Conservation (phyloP, 1,140 invertebrate genomes). For the Brachionus angularis region DNA sequence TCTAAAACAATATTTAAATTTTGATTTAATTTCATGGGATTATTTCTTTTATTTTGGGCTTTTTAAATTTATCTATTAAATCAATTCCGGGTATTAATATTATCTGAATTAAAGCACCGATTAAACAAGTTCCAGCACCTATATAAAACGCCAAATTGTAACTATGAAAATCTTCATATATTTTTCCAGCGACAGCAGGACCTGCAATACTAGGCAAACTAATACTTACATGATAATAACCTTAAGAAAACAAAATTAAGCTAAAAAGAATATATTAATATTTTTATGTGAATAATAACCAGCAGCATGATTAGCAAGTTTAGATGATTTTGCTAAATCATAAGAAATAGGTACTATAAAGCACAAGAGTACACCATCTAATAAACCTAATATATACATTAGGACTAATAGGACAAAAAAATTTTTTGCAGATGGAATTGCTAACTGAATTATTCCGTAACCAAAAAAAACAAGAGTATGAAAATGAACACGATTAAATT, state of each 20-base stretch:
- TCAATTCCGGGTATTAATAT: conserved; percentile 1
- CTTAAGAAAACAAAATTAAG: not conserved
- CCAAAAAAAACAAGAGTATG: conserved; percentile 29
- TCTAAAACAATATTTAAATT: too few species aligned
- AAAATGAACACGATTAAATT: conserved; percentile 29
- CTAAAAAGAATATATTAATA: not conserved
- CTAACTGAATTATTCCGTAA: conserved; percentile 17
- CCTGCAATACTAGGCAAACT: conserved; percentile 25
- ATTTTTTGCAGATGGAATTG: not conserved
- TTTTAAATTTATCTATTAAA: not conserved
- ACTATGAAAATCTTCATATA: not conserved
- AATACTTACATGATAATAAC: conserved; percentile 36
- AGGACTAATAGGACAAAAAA: conserved; percentile 2
- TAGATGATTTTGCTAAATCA: conserved; percentile 33
- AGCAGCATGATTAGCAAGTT: conserved; percentile 30
- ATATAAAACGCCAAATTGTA: conserved; percentile 35
- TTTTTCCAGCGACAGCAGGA: conserved; percentile 15
- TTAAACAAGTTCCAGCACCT: not conserved
- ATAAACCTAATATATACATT: not conserved
- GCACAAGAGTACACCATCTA: conserved; percentile 37
- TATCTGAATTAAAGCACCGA: conserved; percentile 16
- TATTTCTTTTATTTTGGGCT: not conserved
- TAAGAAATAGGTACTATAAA: conserved; percentile 35
- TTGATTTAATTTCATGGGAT: too few species aligned
- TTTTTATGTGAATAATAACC: not conserved